Evolutionary conservation across 2,888 invertebrate genomes (phyloP).

Genomic region (Gymnoscelis rufifasciata): DNA sequence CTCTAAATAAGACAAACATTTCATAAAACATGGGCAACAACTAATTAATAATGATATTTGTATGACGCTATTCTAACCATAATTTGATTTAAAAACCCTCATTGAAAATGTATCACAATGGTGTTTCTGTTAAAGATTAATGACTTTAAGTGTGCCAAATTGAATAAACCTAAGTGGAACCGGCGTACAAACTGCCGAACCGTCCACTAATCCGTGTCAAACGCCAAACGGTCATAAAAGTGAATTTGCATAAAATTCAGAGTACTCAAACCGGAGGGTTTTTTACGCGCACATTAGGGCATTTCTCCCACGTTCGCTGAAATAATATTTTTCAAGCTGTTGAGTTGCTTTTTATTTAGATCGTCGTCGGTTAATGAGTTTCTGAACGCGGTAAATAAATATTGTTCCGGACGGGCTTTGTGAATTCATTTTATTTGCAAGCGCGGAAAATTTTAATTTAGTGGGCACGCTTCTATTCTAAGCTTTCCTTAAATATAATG

Average conservation of each 20-base stretch:
- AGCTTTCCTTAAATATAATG: too few species aligned
- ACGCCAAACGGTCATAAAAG: conserved; percentile 55
- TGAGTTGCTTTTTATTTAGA: conserved; percentile 65
- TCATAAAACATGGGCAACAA: too few species aligned
- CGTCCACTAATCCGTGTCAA: conserved; percentile 52
- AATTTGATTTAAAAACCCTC: too few species aligned
- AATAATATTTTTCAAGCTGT: conserved; percentile 72
- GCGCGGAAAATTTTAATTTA: not conserved
- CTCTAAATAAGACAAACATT: too few species aligned
- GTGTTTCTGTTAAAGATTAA: too few species aligned
- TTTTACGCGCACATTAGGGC: conserved; percentile 61
- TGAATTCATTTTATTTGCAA: conserved; percentile 41
- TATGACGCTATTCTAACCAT: too few species aligned
- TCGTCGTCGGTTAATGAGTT: conserved; percentile 62
- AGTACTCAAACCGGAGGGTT: conserved; percentile 50
- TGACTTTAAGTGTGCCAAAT: too few species aligned
- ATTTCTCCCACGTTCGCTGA: conserved; percentile 43
- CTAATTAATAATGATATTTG: too few species aligned
- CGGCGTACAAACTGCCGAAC: conserved; percentile 43
- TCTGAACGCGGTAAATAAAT: conserved; percentile 66
- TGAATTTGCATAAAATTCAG: conserved; percentile 63
- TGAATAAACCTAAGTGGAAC: conserved; percentile 4
- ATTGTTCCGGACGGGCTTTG: conserved; percentile 43
- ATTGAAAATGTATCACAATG: too few species aligned
- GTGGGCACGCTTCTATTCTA: too few species aligned